Conservation (phyloP, 1,140 invertebrate genomes). For the Zaprionus lachaisei region DNA sequence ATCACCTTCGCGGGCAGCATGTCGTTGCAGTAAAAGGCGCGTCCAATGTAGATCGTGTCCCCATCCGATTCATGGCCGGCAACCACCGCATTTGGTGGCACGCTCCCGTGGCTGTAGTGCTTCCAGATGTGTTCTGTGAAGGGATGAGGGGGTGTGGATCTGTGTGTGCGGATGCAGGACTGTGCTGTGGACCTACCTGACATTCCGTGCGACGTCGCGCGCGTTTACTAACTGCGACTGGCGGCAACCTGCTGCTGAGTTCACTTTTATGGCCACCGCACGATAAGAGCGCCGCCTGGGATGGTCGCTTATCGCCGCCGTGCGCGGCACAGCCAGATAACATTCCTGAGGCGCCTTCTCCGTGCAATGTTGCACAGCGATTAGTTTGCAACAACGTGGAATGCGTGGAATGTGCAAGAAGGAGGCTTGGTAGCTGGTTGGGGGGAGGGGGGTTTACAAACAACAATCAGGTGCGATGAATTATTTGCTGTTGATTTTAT, state of each 20-base stretch:
- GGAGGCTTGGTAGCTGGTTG: background rate
- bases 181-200: constrained; percentile 84
- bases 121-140: constrained; percentile 61
- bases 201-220: constrained; percentile 33
- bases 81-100: constrained; percentile 86
- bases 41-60: constrained; percentile 89
- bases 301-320: background rate
- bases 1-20: constrained; percentile 91
- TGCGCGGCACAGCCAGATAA: background rate
- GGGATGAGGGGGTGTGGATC: constrained; percentile 12
- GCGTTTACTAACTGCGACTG: constrained; percentile 87
- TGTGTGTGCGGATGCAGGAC: background rate
- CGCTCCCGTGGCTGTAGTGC: constrained; percentile 50
- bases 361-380: constrained; percentile 3
- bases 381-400: background rate
- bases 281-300: constrained; percentile 69
- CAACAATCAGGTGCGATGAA: constrained; percentile 15
- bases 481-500: constrained; percentile 37
- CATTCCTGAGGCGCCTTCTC: background rate
- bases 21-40: constrained; percentile 89
- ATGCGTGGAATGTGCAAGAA: background rate
- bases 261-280: constrained; percentile 87
- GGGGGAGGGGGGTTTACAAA: background rate
- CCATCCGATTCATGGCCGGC: constrained; percentile 90
- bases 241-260: background rate